A percentile compares a stretch with the other conserved stretches of the same genome.
Evolutionary conservation across 2,888 invertebrate genomes (phyloP).

Genomic region (Steromphala cineraria): DNA sequence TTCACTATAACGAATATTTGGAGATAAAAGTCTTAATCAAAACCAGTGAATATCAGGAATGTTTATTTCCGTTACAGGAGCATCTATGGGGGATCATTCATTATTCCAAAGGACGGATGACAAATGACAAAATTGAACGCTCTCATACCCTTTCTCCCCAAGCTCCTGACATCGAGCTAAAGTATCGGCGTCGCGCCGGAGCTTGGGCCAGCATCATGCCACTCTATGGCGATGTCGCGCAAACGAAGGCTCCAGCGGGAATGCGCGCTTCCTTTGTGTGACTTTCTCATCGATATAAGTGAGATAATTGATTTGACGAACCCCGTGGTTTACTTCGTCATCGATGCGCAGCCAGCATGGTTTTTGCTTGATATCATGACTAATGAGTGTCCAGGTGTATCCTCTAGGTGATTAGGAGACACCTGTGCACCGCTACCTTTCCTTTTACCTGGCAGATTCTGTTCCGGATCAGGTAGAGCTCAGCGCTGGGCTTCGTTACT

Average conservation of each 20-base stretch:
- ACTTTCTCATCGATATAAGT: not conserved
- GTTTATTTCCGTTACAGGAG: not conserved
- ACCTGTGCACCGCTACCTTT: not conserved
- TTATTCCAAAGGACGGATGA: not conserved
- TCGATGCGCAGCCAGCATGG: not conserved
- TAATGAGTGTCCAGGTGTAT: not conserved
- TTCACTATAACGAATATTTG: too few species aligned
- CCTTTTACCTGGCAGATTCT: too few species aligned
- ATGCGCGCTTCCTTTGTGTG: not conserved
- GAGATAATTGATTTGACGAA: not conserved
- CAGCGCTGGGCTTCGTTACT: too few species aligned
- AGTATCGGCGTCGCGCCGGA: not conserved
- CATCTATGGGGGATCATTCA: not conserved
- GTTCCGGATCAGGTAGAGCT: too few species aligned
- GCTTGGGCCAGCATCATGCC: not conserved
- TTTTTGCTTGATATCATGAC: not conserved
- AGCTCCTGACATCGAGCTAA: not conserved
- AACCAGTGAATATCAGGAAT: too few species aligned
- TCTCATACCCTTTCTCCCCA: not conserved
- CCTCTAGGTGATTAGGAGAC: not conserved
- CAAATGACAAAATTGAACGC: constrained; percentile 6
- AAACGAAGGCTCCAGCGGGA: not conserved
- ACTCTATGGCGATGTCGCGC: not conserved
- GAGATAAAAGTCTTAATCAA: too few species aligned
- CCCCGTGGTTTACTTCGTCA: not conserved